Evolutionary conservation across 2,797 vertebrate genomes (phyloP).

Genomic region (Rhabdophis nuchalis): DNA sequence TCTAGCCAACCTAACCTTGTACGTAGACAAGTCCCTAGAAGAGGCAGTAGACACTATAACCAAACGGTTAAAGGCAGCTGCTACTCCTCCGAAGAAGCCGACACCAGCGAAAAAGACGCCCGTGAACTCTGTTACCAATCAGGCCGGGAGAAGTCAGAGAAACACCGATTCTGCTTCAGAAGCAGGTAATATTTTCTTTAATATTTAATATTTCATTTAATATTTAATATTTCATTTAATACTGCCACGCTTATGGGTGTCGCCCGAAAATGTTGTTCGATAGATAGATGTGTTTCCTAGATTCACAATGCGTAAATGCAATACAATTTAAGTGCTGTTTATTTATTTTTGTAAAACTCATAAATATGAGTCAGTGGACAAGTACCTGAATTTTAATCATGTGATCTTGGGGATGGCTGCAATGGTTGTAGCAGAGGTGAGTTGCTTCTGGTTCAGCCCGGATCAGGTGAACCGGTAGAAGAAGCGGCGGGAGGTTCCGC

Average conservation of each 20-base stretch:
- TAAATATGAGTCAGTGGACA: neutral
- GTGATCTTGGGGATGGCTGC: no score
- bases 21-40: conserved; percentile 50
- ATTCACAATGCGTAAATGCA: neutral
- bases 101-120: conserved; percentile 53
- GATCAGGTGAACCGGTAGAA: no score
- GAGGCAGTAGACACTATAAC: conserved; percentile 51
- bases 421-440: no score
- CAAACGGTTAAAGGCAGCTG: conserved; percentile 70
- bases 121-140: conserved; percentile 46
- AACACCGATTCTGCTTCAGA: conserved; percentile 65
- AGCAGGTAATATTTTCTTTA: conserved; percentile 63
- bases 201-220: neutral
- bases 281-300: neutral
- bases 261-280: neutral
- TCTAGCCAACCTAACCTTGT: conserved; percentile 69
- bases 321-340: neutral
- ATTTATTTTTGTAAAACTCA: neutral
- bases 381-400: neutral
- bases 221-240: neutral
- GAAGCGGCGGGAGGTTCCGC: no score
- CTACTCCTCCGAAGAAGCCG: conserved; percentile 63
- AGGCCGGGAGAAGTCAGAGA: conserved; percentile 68
- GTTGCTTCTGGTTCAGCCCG: no score
- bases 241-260: neutral